Evolutionary conservation across 1,140 invertebrate species (phyloP).

Genomic region (Tribolium castaneum): DNA sequence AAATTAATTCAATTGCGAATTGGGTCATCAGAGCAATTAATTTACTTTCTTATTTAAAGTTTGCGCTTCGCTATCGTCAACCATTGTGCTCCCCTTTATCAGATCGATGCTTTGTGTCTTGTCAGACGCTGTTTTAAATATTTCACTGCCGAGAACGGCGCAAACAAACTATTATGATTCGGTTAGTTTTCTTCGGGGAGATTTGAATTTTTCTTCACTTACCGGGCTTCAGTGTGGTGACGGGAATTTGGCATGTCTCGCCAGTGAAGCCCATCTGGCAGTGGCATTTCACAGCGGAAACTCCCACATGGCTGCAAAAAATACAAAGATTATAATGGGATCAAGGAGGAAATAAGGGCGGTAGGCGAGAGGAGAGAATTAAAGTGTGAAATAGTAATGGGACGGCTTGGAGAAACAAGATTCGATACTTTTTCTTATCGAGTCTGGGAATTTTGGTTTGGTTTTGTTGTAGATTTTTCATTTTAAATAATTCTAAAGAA

Average conservation of each 20-base stretch:
- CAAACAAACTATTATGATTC: constrained; percentile 20
- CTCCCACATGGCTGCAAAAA: constrained; percentile 58
- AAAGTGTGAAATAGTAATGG: too few relatives aligned
- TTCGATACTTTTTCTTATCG: too few relatives aligned
- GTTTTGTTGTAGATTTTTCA: too few relatives aligned
- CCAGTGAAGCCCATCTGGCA: constrained; percentile 58
- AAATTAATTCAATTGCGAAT: constrained; percentile 28
- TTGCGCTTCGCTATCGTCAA: constrained; percentile 17
- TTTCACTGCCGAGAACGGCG: neutral
- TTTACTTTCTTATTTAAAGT: constrained; percentile 33
- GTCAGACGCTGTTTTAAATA: constrained; percentile 16
- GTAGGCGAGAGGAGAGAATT: too few relatives aligned
- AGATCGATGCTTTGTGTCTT: constrained; percentile 29
- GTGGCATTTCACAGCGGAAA: constrained; percentile 56
- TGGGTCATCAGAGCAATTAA: constrained; percentile 26
- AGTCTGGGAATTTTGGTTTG: too few relatives aligned
- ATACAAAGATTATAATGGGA: neutral
- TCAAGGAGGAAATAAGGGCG: neutral
- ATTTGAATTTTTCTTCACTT: constrained; percentile 10
- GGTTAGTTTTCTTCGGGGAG: neutral
- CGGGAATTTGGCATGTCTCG: constrained; percentile 53
- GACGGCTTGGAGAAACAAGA: too few relatives aligned
- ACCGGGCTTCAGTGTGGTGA: constrained; percentile 31
- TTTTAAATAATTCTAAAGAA: too few relatives aligned
- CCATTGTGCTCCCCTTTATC: constrained; percentile 7